phyloP scores from a whole-genome alignment of 2,888 invertebrate genomes.

The Melinopterus prodromus region DNA sequence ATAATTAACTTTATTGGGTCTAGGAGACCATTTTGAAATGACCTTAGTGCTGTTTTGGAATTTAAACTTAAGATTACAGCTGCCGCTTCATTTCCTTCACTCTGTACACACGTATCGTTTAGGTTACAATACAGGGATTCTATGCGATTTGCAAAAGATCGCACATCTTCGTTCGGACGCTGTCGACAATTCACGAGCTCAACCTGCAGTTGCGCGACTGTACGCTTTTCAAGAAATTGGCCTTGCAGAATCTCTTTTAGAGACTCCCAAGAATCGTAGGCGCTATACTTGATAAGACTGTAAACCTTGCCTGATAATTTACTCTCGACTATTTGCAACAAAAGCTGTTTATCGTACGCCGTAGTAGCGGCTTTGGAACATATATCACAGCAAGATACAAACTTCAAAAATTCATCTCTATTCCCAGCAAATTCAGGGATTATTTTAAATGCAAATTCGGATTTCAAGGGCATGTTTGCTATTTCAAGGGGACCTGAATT shows the following conservation, averaged over 20 bases:
- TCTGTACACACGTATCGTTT: neutral
- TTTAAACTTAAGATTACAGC: neutral
- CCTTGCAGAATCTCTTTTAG: neutral
- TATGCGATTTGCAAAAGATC: neutral
- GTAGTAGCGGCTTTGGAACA: neutral
- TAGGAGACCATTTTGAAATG: neutral
- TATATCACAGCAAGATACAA: neutral
- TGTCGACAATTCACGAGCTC: neutral
- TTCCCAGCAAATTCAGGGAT: neutral
- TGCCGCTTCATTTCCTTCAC: neutral
- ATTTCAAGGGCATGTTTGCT: neutral
- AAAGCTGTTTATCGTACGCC: neutral
- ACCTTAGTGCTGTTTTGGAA: neutral
- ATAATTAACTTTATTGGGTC: neutral
- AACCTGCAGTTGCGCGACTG: neutral
- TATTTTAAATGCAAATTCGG: neutral
- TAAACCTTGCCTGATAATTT: neutral
- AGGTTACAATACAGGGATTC: neutral
- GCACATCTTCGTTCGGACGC: neutral
- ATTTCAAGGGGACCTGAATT: neutral
- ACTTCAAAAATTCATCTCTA: neutral
- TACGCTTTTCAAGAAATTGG: neutral
- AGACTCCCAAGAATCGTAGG: neutral
- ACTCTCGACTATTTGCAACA: neutral
- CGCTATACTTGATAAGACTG: neutral